Evolutionary conservation across 2,888 invertebrate species (phyloP), one percentile per base, ranked within the genome.

Genomic region (Amiota minor): DNA sequence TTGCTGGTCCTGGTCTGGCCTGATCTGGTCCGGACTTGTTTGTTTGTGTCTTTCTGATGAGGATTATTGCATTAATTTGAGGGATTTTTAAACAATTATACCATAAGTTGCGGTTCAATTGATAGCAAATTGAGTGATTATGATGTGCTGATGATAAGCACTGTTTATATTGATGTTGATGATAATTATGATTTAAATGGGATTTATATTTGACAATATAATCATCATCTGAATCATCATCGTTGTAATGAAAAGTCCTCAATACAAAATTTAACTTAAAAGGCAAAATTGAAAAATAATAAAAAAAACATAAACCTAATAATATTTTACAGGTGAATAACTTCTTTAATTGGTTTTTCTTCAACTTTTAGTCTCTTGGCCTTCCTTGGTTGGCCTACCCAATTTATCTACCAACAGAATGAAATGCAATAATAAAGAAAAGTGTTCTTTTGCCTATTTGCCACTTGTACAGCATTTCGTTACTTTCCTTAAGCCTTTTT

Each of bases 81-180:
- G 76, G 71, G 74, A 76, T 76, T 80, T 79, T 80, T 76, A 79
- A 79, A 77, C 75, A 76, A 79, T 76, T 75, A 81, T 74, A n/a
- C 67, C 14, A n/a, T 78, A 78, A 75, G 78, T 76, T 59, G 74
- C 64, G 73, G 72, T 77, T 71, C 73, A 72, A 77, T 80, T 79
- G 74, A 74, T 71, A 70, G 59, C 76, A 76, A 79, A 81, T 80
- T 81, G 78, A 78, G 77, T 81, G 78, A 76, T 71, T 20, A 75
- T 78, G 78, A 77, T 73, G 47, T 70, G 69, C 49, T 50, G 14
- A 50, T 18, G 59, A 64, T 46, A 46, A 45, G 18, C 20, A 16
- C 14, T 47, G 47, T 47, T 16, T 20, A 59, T 67, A 20, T 20
- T 16, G 61, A 8, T 61, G 18, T 61, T 53, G 53, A n/a, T 35